Evolutionary conservation across 2,797 vertebrate genomes (phyloP).

Genomic region (Lophotriccus pileatus): DNA sequence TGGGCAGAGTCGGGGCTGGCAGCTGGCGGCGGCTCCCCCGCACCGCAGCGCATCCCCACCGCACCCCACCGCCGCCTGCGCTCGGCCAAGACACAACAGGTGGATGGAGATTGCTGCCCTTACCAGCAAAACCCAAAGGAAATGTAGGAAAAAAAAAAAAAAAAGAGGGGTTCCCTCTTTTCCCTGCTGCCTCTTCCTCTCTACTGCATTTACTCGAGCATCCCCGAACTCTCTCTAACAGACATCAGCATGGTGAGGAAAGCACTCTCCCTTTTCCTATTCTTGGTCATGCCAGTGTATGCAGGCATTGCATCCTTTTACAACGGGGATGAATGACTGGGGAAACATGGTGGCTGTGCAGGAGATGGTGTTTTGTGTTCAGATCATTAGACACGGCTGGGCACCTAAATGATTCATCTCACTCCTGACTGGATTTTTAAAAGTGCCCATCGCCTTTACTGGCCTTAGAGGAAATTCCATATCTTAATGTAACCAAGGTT

Average conservation of each 20-base stretch:
- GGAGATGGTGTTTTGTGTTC: not conserved
- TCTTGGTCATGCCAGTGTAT: fast-evolving
- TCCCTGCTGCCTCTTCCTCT: not conserved
- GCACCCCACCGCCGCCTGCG: not conserved
- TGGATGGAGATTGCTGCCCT: fast-evolving
- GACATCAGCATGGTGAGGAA: not conserved
- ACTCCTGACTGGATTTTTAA: not conserved
- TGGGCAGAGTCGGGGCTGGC: constrained; percentile 76
- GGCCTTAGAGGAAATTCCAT: not conserved
- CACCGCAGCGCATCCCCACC: not conserved
- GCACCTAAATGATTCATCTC: not conserved
- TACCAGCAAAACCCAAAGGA: not conserved
- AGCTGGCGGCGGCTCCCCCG: constrained; percentile 34
- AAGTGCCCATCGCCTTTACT: not conserved
- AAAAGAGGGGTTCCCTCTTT: too few species aligned
- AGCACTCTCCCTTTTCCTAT: fast-evolving
- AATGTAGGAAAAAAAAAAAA: fast-evolving
- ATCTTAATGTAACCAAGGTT: not conserved
- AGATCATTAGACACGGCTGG: not conserved
- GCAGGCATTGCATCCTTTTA: not conserved
- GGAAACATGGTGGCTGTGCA: not conserved
- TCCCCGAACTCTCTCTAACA: not conserved
- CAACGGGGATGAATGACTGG: not conserved
- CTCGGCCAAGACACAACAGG: not conserved
- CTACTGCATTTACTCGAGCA: fast-evolving